A percentile compares a stretch with the other conserved stretches of the same genome.
Evolutionary conservation across 2,888 invertebrate species (phyloP).

Genomic region (Dasypolia templi): DNA sequence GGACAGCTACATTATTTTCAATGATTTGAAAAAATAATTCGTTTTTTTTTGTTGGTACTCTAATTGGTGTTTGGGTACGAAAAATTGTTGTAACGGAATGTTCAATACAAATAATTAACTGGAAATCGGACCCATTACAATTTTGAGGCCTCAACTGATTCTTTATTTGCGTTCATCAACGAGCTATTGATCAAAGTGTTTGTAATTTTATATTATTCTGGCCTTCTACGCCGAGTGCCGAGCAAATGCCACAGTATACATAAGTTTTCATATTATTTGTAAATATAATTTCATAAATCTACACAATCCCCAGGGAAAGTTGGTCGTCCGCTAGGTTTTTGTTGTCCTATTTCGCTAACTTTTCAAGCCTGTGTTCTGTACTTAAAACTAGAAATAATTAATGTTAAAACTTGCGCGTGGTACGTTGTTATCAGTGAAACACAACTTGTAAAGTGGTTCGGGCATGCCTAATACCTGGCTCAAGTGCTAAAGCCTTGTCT

Average conservation of each 20-base stretch:
- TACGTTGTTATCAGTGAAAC: conserved; percentile 45
- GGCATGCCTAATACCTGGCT: conserved; percentile 48
- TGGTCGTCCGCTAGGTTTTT: conserved; percentile 43
- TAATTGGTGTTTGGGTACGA: conserved; percentile 29
- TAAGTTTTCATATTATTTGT: conserved; percentile 50
- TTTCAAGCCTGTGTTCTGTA: conserved; percentile 40
- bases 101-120: conserved; percentile 28
- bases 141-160: not conserved
- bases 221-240: conserved; percentile 12
- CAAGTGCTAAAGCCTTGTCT: conserved; percentile 47
- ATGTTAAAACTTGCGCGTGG: conserved; percentile 53
- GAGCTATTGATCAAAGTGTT: not conserved
- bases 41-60: conserved; percentile 32
- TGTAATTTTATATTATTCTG: conserved; percentile 14
- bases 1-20: conserved; percentile 25
- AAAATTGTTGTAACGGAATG: conserved; percentile 6
- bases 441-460: conserved; percentile 54
- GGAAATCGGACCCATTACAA: not conserved
- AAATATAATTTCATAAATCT: conserved; percentile 52
- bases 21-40: conserved; percentile 42
- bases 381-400: conserved; percentile 57
- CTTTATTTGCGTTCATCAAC: not conserved
- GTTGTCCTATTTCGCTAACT: conserved; percentile 45
- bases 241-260: conserved; percentile 32
- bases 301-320: conserved; percentile 25